These are phyloP conservation scores for Drosophila arizonae DNA, from an alignment of 1,140 invertebrate genomes.

Conservation along the genomic window DNA sequence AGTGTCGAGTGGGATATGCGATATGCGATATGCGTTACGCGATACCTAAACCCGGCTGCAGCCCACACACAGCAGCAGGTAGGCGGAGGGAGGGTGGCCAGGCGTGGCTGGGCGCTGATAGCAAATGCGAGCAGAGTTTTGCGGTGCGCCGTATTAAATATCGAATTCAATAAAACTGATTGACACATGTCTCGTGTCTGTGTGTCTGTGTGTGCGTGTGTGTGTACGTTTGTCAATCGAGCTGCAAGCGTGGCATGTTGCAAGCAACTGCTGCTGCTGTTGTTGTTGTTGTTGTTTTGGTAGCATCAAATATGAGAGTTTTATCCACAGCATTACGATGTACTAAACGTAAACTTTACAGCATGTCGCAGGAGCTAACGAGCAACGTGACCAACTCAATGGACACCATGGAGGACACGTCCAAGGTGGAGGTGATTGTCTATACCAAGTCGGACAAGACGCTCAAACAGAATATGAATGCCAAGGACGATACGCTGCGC, in stretches of 20 bases:
- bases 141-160: slow-evolving; percentile 61
- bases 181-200: slow-evolving; percentile 54
- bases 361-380: slow-evolving; percentile 65
- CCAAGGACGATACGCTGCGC: slow-evolving; percentile 78
- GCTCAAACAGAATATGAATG: slow-evolving; percentile 81
- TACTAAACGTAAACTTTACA: slow-evolving; percentile 32
- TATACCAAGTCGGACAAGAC: slow-evolving; percentile 79
- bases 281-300: slow-evolving; percentile 38
- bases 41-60: slow-evolving; percentile 28
- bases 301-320: slow-evolving; percentile 49
- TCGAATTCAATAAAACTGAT: slow-evolving; percentile 79
- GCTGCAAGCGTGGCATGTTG: slow-evolving; percentile 10
- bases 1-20: slow-evolving; percentile 28
- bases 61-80: slow-evolving; percentile 3
- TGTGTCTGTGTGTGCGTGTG: neutral
- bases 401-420: slow-evolving; percentile 46
- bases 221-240: neutral
- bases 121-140: slow-evolving; percentile 23
- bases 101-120: slow-evolving; percentile 8
- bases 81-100: neutral
- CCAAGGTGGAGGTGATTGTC: slow-evolving; percentile 79
- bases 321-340: slow-evolving; percentile 28
- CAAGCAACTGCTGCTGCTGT: neutral
- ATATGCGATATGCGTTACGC: slow-evolving; percentile 40
- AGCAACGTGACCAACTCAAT: neutral